A percentile compares a stretch with the other conserved stretches of the same genome.
These are phyloP conservation scores for Spilarctia lutea DNA, from an alignment of 2,888 invertebrate genomes.

Conservation along the genomic window DNA sequence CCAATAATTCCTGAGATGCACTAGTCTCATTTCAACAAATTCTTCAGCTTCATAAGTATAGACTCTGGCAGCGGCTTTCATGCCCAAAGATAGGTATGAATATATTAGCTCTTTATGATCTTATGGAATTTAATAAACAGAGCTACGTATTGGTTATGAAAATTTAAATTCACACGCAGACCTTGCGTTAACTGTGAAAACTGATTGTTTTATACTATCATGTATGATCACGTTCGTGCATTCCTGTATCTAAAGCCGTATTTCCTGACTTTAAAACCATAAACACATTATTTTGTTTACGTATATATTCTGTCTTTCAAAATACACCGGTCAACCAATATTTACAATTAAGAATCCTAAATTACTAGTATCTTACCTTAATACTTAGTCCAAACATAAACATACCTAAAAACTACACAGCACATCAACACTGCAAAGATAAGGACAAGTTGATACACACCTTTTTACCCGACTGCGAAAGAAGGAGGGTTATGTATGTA, in stretches of 20 bases:
- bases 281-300: neutral
- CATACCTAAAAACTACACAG: too few species aligned
- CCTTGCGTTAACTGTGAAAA: constrained; percentile 20
- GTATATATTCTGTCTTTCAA: neutral
- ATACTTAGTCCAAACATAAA: neutral
- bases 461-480: too few species aligned
- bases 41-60: too few species aligned
- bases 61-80: neutral
- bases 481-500: too few species aligned
- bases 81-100: neutral
- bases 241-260: constrained; percentile 26
- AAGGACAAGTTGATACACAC: too few species aligned
- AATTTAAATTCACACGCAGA: constrained; percentile 11
- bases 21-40: too few species aligned
- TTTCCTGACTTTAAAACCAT: neutral
- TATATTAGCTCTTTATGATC: neutral
- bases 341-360: neutral
- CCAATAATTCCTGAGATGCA: too few species aligned
- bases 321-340: too few species aligned
- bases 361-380: neutral
- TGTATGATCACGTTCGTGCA: constrained; percentile 41
- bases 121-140: neutral
- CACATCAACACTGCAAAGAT: too few species aligned
- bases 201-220: constrained; percentile 26
- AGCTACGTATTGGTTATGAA: neutral